Evolutionary conservation across 2,888 invertebrate genomes (phyloP), one percentile per base, ranked within the genome.

Genomic region (Tolmerus cingulatus): DNA sequence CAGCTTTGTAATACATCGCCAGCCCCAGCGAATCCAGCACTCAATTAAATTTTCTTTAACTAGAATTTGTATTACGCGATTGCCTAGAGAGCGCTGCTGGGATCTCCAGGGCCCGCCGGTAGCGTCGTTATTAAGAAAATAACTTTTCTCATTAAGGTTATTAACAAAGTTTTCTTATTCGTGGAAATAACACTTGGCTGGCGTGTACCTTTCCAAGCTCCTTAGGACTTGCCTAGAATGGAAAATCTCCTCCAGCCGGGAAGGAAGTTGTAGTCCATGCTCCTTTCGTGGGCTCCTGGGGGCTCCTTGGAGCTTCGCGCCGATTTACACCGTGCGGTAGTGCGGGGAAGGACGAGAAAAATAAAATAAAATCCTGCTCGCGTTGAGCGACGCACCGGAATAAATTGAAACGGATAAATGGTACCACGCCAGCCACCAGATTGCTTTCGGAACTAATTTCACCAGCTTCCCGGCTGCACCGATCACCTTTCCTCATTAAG

Each of bases 81-180:
- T 81, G 23, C 81, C 51, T 81, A n/a, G 81, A 81, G 51, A 74
- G 74, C 12, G 66, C 66, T 66, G 14, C 81, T 66, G 34, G 66
- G 43, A 27, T 66, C 84, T 84, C 84, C 27, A 66, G 57, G 66
- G 84, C n/a, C 55, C 81, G 43, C 55, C 84, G 84, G 84, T 74
- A 74, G 57, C 66, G 34, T 34, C 51, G 40, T 84, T 84, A 84
- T 84, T 84, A 84, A 84, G 84, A 74, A 84, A 84, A 84, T 84
- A 84, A 84, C 84, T 84, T 84, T 84, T 84, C 84, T 84, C 84
- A 84, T 84, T 84, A 66, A 84, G 84, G 43, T 84, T 84, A 84
- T 84, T 84, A 84, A 84, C 66, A 84, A 84, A 84, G 84, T 84
- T 84, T 84, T 84, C 84, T 74, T 84, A 74, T 74, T 84, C 84